Evolutionary conservation across 2,888 invertebrate genomes (phyloP), one percentile per base, ranked within the genome.

Genomic region (Palloptera scutellata): DNA sequence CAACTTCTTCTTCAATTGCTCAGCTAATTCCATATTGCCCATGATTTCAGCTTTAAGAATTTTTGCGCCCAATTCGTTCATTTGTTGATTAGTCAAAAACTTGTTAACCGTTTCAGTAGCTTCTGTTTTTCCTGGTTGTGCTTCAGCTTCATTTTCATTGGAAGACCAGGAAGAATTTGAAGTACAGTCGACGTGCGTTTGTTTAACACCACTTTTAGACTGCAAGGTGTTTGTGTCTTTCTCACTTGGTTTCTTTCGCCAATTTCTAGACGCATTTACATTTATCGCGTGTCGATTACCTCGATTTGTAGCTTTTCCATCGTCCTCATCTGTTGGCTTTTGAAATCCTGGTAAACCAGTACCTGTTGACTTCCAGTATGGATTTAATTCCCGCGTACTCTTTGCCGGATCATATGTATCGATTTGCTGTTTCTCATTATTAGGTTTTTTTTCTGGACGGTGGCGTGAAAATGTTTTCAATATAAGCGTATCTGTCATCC

Each of bases 11-110:
- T 93, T 94, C 57, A 97, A 85, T 79, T 93, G 89, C 48, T 84
- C 81, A 0, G 91, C 91, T 64, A 92, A 81, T 71, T 88, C 88
- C 79, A 83, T 85, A 81, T 97, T 91, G 17, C 96, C 97, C 88
- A 96, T 89, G 76, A 99, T 90, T 88, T 98, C 97, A 13, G 98
- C 97, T 86, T 96, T 96, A 0, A 98, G 87, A 71, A 97, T 89
- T 86, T 93, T 95, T 1, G 97, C 96, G 52, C 91, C 95, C 53
- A 99, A 83, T 76, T 91, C 91, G 85, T 98, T 99, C 88, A 96
- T 90, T 83, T 98, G 93, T 74, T 91, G 90, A 84, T 94, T 92
- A 55, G 91, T 90, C 17, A 93, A 83, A 75, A 88, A 87, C 63
- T 83, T 1, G 59, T 79, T 64, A 57, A 75, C 30, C 76, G 61